Evolutionary conservation across 2,888 invertebrate genomes (phyloP).

Genomic region (Amphiduros pacificus): DNA sequence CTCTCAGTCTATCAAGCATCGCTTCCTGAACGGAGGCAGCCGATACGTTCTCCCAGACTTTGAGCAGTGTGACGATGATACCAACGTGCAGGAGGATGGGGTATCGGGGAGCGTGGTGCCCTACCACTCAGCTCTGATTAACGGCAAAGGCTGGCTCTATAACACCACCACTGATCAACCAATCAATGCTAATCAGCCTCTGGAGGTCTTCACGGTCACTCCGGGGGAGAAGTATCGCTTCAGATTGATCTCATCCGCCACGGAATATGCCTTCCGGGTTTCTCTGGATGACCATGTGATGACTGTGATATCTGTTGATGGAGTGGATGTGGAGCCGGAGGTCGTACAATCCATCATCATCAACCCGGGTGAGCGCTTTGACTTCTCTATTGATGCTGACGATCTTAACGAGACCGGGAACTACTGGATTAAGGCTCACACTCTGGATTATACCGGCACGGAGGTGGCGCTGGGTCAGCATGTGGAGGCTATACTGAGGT

Average conservation of each 20-base stretch:
- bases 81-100: conserved; percentile 17
- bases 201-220: conserved; percentile 30
- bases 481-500: background rate
- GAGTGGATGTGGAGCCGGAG: conserved; percentile 33
- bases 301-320: conserved; percentile 36
- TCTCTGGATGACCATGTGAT: conserved; percentile 39
- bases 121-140: conserved; percentile 16
- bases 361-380: conserved; percentile 41
- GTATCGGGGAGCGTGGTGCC: conserved; percentile 9
- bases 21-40: background rate
- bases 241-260: conserved; percentile 33
- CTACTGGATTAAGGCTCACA: conserved; percentile 38
- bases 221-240: conserved; percentile 28
- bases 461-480: too few species aligned
- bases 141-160: conserved; percentile 20
- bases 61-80: background rate
- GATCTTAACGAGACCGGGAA: conserved; percentile 25
- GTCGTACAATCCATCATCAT: conserved; percentile 35
- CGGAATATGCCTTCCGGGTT: conserved; percentile 33
- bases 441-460: too few species aligned
- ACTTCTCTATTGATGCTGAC: conserved; percentile 36
- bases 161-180: background rate
- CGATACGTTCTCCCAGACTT: too few species aligned
- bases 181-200: conserved; percentile 27
- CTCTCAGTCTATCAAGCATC: background rate